Percentiles rank a stretch among this genome's conserved stretches.
Evolutionary conservation across 92 coral and sea anemone genomes (phyloP).

Genomic region (Anthopleura xanthogrammica): DNA sequence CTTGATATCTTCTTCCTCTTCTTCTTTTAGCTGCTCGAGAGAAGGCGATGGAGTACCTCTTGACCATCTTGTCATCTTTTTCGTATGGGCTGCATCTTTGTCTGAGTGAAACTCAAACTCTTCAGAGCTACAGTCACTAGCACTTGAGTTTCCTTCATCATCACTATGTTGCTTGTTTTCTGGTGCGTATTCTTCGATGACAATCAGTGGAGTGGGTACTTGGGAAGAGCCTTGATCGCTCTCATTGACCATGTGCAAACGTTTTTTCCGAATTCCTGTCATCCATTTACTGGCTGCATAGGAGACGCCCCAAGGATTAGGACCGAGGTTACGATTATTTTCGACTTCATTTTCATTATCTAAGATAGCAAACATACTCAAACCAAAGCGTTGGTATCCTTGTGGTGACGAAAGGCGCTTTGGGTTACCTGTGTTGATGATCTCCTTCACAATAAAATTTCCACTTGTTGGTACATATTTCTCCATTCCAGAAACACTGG

Average conservation of each 20-base stretch:
- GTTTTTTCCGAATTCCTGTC: constrained; percentile 39
- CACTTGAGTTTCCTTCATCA: neutral
- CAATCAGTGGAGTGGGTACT: constrained; percentile 82
- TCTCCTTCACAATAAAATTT: constrained; percentile 73
- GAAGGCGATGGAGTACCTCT: constrained; percentile 66
- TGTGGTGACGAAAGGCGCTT: constrained; percentile 50
- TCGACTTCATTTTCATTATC: constrained; percentile 39
- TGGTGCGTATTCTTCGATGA: constrained; percentile 82
- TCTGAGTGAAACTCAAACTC: neutral
- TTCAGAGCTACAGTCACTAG: neutral
- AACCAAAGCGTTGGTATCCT: constrained; percentile 70
- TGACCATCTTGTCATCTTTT: constrained; percentile 11
- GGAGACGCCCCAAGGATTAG: constrained; percentile 76
- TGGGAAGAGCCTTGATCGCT: constrained; percentile 27
- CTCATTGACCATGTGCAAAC: constrained; percentile 13
- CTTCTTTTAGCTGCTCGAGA: constrained; percentile 69
- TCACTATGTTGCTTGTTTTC: neutral
- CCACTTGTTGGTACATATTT: constrained; percentile 50
- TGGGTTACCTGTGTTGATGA: constrained; percentile 88
- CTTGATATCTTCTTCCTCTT: constrained; percentile 67
- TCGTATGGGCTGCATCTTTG: constrained; percentile 1
- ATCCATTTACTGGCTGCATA: constrained; percentile 77
- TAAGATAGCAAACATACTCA: constrained; percentile 79
- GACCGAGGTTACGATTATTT: constrained; percentile 20
- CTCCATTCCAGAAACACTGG: constrained; percentile 23